A percentile compares a stretch with the other conserved stretches of the same genome.
phyloP scores from a whole-genome alignment of 53 echinoderm and acorn worm genomes.

The Crossaster papposus region DNA sequence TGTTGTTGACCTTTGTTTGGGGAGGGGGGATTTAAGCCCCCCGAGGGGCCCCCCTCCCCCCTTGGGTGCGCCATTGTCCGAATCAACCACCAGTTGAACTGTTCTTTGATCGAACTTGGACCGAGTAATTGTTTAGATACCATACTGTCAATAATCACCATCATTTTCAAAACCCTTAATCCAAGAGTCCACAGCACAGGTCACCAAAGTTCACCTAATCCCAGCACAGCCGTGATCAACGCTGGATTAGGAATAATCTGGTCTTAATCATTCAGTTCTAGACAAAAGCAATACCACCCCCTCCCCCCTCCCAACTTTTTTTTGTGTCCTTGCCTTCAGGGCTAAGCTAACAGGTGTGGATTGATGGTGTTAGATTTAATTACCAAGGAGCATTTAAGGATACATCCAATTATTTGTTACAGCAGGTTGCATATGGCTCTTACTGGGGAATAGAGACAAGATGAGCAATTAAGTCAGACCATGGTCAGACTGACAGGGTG shows the following conservation, averaged over 20 bases:
- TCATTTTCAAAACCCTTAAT: neutral
- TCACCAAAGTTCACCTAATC: conserved; percentile 6
- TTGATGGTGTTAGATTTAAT: conserved; percentile 35
- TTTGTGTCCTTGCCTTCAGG: neutral
- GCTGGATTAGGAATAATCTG: neutral
- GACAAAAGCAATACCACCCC: neutral
- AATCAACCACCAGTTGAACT: no score
- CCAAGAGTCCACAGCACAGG: neutral
- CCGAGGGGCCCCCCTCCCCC: no score
- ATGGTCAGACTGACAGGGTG: no score
- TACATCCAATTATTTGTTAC: conserved; percentile 34
- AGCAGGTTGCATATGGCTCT: neutral
- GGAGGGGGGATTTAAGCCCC: no score
- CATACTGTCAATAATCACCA: neutral
- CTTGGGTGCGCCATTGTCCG: no score
- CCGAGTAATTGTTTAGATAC: neutral
- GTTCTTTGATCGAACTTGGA: no score
- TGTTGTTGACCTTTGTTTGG: no score
- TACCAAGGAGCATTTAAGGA: conserved; percentile 19
- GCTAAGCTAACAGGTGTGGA: conserved; percentile 24
- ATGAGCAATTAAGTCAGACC: neutral
- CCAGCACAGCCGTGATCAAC: neutral
- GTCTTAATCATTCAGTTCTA: neutral
- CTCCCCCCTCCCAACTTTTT: neutral
- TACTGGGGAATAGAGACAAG: neutral